phyloP scores from a whole-genome alignment of 2,113 vertebrate genomes.

The Eudyptes chrysolophus region DNA sequence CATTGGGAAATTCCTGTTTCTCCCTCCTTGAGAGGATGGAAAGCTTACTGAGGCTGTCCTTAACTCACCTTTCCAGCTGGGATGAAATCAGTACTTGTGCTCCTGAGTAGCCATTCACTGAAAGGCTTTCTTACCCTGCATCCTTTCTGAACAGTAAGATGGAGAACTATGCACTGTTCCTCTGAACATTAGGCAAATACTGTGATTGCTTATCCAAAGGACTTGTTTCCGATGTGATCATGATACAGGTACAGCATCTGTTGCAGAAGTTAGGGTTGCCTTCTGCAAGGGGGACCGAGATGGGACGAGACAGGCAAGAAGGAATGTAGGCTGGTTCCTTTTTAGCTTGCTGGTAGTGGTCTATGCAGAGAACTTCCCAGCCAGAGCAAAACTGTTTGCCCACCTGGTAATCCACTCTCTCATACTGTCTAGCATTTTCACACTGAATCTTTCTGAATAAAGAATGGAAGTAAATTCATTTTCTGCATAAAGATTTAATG shows the following conservation, averaged over 20 bases:
- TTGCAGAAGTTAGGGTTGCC: background rate
- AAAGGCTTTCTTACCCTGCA: background rate
- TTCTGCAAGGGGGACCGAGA: background rate
- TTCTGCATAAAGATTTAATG: background rate
- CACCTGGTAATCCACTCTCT: background rate
- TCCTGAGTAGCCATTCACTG: background rate
- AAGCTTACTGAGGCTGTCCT: background rate
- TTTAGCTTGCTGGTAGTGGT: background rate
- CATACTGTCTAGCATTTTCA: background rate
- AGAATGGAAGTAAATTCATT: background rate
- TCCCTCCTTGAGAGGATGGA: background rate
- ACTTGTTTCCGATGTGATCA: background rate
- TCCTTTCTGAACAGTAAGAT: background rate
- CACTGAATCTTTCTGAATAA: slow-evolving; percentile 14
- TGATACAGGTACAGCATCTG: background rate
- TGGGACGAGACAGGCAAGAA: background rate
- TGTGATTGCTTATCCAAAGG: background rate
- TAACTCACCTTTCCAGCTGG: background rate
- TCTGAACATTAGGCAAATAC: background rate
- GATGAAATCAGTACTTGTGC: background rate
- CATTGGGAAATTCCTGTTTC: background rate
- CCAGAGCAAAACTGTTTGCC: background rate
- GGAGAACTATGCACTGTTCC: background rate
- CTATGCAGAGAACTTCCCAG: background rate
- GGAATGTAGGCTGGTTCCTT: background rate